Evolutionary conservation across 2,797 vertebrate species (phyloP).

Genomic region (Oryzias sinensis): DNA sequence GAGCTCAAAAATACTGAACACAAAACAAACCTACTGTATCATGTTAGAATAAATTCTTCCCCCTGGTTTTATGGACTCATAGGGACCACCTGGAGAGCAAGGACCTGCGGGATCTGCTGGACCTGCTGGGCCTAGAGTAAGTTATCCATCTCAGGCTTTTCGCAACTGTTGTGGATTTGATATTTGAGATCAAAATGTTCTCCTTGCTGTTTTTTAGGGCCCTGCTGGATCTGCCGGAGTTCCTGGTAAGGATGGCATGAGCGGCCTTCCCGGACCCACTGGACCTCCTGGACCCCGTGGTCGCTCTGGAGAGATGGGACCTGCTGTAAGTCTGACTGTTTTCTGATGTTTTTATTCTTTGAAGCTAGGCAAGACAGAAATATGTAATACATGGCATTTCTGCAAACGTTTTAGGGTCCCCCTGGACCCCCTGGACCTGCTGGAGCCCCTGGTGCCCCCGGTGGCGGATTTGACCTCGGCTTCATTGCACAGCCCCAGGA

Average conservation of each 20-base stretch:
- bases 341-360: not conserved
- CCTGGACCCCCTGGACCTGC: constrained; percentile 88
- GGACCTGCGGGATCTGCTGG: constrained; percentile 93
- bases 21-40: not conserved
- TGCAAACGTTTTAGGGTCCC: constrained; percentile 80
- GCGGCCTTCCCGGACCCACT: constrained; percentile 92
- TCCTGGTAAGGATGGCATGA: constrained; percentile 92
- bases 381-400: not conserved
- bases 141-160: constrained; percentile 45
- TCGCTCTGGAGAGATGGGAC: constrained; percentile 92
- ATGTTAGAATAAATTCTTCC: constrained; percentile 6
- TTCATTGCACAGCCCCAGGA: constrained; percentile 93
- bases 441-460: constrained; percentile 91
- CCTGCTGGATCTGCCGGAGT: constrained; percentile 87
- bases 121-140: constrained; percentile 91
- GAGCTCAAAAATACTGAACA: not conserved
- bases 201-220: constrained; percentile 76
- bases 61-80: constrained; percentile 12
- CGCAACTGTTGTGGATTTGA: not conserved
- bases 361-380: not conserved
- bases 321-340: constrained; percentile 80
- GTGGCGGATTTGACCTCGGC: constrained; percentile 91
- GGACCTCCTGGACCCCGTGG: constrained; percentile 95
- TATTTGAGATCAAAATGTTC: constrained; percentile 1
- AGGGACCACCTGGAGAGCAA: constrained; percentile 90